phyloP scores from a whole-genome alignment of 1,140 invertebrate genomes.

The Anoplophora glabripennis region DNA sequence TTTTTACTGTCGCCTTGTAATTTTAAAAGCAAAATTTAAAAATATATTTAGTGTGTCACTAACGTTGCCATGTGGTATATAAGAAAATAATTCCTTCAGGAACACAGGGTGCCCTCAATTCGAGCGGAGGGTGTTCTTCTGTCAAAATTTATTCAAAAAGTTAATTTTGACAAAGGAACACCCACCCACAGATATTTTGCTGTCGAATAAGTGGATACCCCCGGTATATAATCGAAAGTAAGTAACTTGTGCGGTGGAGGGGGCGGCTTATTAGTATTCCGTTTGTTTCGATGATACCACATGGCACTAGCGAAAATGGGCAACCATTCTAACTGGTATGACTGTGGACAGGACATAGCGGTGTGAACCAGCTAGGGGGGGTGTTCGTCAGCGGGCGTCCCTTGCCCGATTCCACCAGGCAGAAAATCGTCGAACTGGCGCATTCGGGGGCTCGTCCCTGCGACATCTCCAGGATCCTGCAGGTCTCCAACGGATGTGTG shows the following conservation, averaged over 20 bases:
- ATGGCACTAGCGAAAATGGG: neutral
- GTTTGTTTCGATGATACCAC: too few relatives aligned
- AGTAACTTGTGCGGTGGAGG: too few relatives aligned
- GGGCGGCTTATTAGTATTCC: too few relatives aligned
- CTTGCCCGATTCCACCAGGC: slow-evolving; percentile 92
- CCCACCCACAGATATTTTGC: too few relatives aligned
- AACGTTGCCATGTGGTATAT: slow-evolving; percentile 11
- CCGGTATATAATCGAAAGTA: too few relatives aligned
- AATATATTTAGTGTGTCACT: neutral
- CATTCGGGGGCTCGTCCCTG: slow-evolving; percentile 95
- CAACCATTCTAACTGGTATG: slow-evolving; percentile 34
- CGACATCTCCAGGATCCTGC: slow-evolving; percentile 95
- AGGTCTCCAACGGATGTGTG: slow-evolving; percentile 95
- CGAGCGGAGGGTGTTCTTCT: too few relatives aligned
- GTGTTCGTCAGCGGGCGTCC: slow-evolving; percentile 98
- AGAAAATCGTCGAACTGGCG: slow-evolving; percentile 97
- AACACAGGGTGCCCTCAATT: neutral
- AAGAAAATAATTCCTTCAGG: neutral
- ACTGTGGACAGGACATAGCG: slow-evolving; percentile 80
- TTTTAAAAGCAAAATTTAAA: slow-evolving; percentile 8
- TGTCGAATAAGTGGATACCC: too few relatives aligned
- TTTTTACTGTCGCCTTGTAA: neutral
- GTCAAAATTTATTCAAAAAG: too few relatives aligned
- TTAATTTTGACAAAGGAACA: too few relatives aligned
- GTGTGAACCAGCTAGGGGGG: slow-evolving; percentile 97